These are phyloP conservation scores for Drosophila borealis DNA, from an alignment of 2,888 invertebrate species.

Conservation along the genomic window DNA sequence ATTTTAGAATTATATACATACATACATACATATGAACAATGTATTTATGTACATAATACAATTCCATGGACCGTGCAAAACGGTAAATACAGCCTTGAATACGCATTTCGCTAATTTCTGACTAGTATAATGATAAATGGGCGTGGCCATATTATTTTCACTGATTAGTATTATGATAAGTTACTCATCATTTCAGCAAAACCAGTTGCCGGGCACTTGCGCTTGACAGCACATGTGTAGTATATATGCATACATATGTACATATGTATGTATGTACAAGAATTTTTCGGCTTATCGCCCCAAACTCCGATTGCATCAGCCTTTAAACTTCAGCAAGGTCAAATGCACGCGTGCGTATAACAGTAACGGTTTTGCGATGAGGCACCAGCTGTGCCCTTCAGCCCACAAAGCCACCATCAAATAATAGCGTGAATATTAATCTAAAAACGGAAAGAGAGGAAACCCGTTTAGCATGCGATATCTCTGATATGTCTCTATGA, in stretches of 20 bases:
- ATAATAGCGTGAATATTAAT: constrained; percentile 6
- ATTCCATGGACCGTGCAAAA: neutral
- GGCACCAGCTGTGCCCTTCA: constrained; percentile 8
- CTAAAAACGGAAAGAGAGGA: constrained; percentile 10
- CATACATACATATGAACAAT: neutral
- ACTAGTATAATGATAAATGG: neutral
- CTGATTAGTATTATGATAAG: constrained; percentile 2
- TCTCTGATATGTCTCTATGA: constrained; percentile 12
- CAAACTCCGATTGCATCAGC: constrained; percentile 51
- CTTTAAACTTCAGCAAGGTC: constrained; percentile 62
- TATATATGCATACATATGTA: no score
- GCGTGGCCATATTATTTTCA: neutral
- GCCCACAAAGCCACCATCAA: neutral
- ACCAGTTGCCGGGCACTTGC: constrained; percentile 5
- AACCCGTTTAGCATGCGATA: constrained; percentile 44
- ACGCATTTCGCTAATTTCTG: neutral
- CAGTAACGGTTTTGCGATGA: constrained; percentile 32
- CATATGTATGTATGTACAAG: no score
- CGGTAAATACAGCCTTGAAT: no score
- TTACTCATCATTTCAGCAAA: constrained; percentile 8
- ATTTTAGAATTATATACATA: neutral
- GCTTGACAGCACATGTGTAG: constrained; percentile 2
- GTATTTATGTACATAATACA: neutral
- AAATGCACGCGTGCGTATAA: constrained; percentile 52
- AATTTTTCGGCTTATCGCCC: neutral